Base-by-base conservation (phyloP, 2,797 vertebrate genomes). In the Eidolon dupreanum region DNA sequence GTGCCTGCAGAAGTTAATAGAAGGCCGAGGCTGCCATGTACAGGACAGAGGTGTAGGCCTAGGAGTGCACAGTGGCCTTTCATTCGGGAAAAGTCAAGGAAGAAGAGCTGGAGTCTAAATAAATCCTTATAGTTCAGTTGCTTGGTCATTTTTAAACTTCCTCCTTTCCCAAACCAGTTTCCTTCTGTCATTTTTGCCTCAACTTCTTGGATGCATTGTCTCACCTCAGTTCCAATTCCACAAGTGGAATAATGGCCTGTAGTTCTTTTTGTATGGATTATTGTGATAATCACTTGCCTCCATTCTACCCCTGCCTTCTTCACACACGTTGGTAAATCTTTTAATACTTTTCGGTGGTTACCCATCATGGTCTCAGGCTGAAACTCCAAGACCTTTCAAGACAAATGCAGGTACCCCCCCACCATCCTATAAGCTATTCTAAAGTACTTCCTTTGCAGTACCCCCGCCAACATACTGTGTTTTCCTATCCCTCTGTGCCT, bases 141-240 rank as follows among this genome's bases (percentile, higher is more conserved):
- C 65, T 66, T 36, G 63, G 43, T 73, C 57, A 74, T 92, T 90
- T 95, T 81, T 41, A 96, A 85, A 93, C 16, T 65, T 28, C 51
- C 38, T 97, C 11, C 46, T 57, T n/a, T 46, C 22, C 22, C n/a
- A 96, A 91, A 90, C 7, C 24, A 81, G 26, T 38, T 73, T 31
- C 63, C 55, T 24, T 82, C 22, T 90, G 2, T 79, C 51, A 91
- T 85, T 94, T 96, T 33, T 96, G 53, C 81, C 74, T 95, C 74
- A 90, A 90, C 70, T 33, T 94, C 36, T 68, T 59, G 24, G 65
- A 74, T 53, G 12, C 70, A 38, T 55, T 85, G 71, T 75, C 41
- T 91, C 10, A 20, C 46, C 51, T 92, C 57, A 51, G 38, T 74
- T 84, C 31, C 46, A 87, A 9, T 36, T 63, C 38, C 24, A 33